Conservation (phyloP, 2,888 invertebrate species). For the Archips crataeganus region DNA sequence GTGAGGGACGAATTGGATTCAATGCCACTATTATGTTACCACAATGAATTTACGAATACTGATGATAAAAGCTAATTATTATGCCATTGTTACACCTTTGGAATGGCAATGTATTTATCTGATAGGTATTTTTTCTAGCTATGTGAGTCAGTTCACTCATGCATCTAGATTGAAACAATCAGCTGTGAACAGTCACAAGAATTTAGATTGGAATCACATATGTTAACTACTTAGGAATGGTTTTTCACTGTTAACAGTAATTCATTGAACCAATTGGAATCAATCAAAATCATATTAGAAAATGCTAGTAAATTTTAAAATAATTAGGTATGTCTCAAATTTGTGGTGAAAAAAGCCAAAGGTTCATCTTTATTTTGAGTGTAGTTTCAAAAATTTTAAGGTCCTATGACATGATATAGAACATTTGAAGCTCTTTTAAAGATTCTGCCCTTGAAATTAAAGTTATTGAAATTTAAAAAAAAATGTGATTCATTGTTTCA, state of each 20-base stretch:
- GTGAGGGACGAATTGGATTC: conserved; percentile 2
- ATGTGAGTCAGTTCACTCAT: no score
- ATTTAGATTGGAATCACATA: no score
- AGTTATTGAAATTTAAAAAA: not conserved
- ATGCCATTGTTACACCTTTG: conserved; percentile 9
- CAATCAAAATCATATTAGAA: not conserved
- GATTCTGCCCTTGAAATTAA: not conserved
- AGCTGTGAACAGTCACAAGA: not conserved
- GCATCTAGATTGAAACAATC: not conserved
- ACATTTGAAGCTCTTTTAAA: not conserved
- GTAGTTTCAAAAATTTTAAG: no score
- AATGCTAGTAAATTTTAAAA: not conserved
- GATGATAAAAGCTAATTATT: not conserved
- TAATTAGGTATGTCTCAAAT: no score
- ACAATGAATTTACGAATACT: conserved; percentile 4
- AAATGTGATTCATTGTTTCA: not conserved
- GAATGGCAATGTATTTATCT: not conserved
- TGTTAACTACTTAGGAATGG: not conserved
- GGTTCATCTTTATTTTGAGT: no score
- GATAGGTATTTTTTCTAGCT: not conserved
- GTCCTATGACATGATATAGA: no score
- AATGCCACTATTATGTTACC: conserved; percentile 3
- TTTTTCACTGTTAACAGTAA: not conserved
- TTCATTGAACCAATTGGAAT: not conserved
- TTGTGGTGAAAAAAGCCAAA: no score